Evolutionary conservation across 2,888 invertebrate species (phyloP).

Genomic region (Lochmaea crataegi): DNA sequence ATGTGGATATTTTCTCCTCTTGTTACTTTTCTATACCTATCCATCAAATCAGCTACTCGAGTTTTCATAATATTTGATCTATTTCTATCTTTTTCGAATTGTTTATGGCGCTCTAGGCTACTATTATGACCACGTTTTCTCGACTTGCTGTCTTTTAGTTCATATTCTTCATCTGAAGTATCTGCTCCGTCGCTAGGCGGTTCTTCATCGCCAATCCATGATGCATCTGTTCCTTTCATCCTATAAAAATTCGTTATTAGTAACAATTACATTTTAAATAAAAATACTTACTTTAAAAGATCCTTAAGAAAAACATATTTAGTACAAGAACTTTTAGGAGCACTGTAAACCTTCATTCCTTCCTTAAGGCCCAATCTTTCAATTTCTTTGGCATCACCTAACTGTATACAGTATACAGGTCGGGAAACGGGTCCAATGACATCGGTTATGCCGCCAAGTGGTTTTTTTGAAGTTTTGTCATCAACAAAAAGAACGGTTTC

Average conservation of each 20-base stretch:
- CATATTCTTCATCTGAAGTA: slow-evolving; percentile 86
- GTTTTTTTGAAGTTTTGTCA: slow-evolving; percentile 76
- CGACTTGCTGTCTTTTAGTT: slow-evolving; percentile 57
- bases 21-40: slow-evolving; percentile 16
- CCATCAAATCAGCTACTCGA: slow-evolving; percentile 28
- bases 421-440: slow-evolving; percentile 88
- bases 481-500: slow-evolving; percentile 86
- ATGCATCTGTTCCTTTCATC: slow-evolving; percentile 88
- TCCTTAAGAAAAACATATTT: slow-evolving; percentile 80
- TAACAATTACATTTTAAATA: background rate
- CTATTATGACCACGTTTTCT: slow-evolving; percentile 48
- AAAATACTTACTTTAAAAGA: slow-evolving; percentile 73
- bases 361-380: slow-evolving; percentile 72
- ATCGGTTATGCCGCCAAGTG: slow-evolving; percentile 88
- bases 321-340: slow-evolving; percentile 82
- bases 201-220: slow-evolving; percentile 87
- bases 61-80: slow-evolving; percentile 59
- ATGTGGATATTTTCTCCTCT: slow-evolving; percentile 21
- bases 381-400: slow-evolving; percentile 85
- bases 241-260: slow-evolving; percentile 64
- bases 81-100: slow-evolving; percentile 62
- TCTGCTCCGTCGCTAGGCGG: slow-evolving; percentile 78
- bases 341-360: slow-evolving; percentile 84
- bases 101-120: slow-evolving; percentile 57
- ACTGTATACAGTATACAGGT: slow-evolving; percentile 91